Evolutionary conservation across 30 jellyfish, hydroid and myxozoan species (phyloP).

Genomic region (Pelagia noctiluca): DNA sequence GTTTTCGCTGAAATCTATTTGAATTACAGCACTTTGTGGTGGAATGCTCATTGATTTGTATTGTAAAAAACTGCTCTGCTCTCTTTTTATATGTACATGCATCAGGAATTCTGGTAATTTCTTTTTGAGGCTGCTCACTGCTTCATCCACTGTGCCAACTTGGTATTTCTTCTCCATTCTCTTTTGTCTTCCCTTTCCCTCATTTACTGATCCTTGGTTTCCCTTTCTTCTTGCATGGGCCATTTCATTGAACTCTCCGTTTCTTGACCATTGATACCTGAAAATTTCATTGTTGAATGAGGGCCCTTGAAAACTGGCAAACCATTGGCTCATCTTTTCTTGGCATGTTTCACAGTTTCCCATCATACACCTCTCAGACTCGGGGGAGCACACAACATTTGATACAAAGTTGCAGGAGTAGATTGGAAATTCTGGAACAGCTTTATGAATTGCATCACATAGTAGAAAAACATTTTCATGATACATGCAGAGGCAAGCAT

Average conservation of each 20-base stretch:
- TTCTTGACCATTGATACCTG: constrained; percentile 31
- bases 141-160: constrained; percentile 69
- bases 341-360: constrained; percentile 44
- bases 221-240: constrained; percentile 30
- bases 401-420: constrained; percentile 52
- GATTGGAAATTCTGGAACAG: constrained; percentile 18
- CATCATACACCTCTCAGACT: constrained; percentile 40
- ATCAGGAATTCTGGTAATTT: constrained; percentile 53
- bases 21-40: constrained; percentile 52
- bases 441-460: constrained; percentile 34
- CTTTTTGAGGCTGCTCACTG: constrained; percentile 2
- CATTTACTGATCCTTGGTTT: neutral
- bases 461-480: constrained; percentile 24
- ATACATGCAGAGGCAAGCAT: constrained; percentile 42
- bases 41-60: constrained; percentile 39
- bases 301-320: constrained; percentile 47
- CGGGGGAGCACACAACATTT: constrained; percentile 60
- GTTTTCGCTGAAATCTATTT: constrained; percentile 63
- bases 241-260: neutral
- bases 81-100: constrained; percentile 46
- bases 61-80: constrained; percentile 48
- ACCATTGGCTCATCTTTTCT: constrained; percentile 22
- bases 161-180: constrained; percentile 23
- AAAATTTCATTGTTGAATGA: constrained; percentile 30
- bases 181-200: constrained; percentile 5